Evolutionary conservation across 1,140 invertebrate genomes (phyloP).

Genomic region (Luehdorfia chinensis): DNA sequence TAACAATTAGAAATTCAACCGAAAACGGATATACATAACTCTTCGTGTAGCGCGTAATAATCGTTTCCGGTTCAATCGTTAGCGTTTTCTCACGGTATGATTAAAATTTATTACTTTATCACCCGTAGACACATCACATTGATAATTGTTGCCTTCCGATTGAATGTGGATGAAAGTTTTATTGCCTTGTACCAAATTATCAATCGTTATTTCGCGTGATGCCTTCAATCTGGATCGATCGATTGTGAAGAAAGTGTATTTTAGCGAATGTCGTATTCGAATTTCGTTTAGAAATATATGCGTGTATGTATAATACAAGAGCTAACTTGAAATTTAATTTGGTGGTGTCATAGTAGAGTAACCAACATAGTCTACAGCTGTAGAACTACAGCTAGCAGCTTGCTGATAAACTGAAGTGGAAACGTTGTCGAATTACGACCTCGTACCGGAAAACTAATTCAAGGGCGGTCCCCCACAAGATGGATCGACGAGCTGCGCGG

Average conservation of each 20-base stretch:
- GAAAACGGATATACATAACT: not conserved
- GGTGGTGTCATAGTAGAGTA: too few species aligned
- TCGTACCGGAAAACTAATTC: too few species aligned
- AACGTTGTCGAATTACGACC: too few species aligned
- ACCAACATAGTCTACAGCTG: too few species aligned
- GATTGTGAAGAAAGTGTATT: slow-evolving; percentile 6
- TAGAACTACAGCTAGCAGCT: too few species aligned
- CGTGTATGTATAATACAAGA: not conserved
- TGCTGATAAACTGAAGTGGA: too few species aligned
- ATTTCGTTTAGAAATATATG: not conserved
- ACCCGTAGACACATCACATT: not conserved
- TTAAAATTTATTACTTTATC: slow-evolving; percentile 8
- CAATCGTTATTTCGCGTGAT: slow-evolving; percentile 16
- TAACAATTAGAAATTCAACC: not conserved
- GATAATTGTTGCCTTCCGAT: not conserved
- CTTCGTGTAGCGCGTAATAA: not conserved
- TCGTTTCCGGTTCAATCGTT: slow-evolving; percentile 2
- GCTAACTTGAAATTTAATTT: too few species aligned
- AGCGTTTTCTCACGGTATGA: not conserved
- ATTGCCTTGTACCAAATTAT: slow-evolving; percentile 11
- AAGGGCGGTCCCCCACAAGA: too few species aligned
- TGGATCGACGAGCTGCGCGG: too few species aligned
- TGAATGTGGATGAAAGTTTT: slow-evolving; percentile 6
- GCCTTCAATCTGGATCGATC: not conserved
- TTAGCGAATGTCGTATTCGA: slow-evolving; percentile 1